These are phyloP conservation scores for Thymelicus acteon DNA, from an alignment of 2,888 invertebrate genomes.

Conservation along the genomic window DNA sequence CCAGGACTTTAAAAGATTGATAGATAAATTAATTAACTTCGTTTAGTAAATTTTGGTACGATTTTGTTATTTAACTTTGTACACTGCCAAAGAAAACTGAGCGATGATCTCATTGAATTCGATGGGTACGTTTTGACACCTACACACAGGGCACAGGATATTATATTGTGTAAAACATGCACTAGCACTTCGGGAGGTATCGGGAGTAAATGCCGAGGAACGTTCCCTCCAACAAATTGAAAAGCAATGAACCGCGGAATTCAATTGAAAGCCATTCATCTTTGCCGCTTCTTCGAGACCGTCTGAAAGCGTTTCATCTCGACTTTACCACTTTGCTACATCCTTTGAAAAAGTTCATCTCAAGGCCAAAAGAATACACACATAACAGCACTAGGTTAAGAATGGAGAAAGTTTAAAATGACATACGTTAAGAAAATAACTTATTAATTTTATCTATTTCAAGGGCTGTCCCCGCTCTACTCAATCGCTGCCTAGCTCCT, in stretches of 20 bases:
- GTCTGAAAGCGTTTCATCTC: slow-evolving; percentile 79
- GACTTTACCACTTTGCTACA: slow-evolving; percentile 75
- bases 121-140: background rate
- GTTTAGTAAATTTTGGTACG: no score
- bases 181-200: slow-evolving; percentile 67
- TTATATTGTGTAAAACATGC: slow-evolving; percentile 43
- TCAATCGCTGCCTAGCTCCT: no score
- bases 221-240: slow-evolving; percentile 84
- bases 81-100: background rate
- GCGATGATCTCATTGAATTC: background rate
- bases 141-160: slow-evolving; percentile 9
- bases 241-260: slow-evolving; percentile 88
- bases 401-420: slow-evolving; percentile 33
- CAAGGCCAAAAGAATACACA: slow-evolving; percentile 35
- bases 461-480: no score
- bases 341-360: slow-evolving; percentile 71
- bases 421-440: no score
- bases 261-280: slow-evolving; percentile 87
- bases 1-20: no score
- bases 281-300: slow-evolving; percentile 80
- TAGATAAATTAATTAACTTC: no score
- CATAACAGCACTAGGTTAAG: slow-evolving; percentile 12
- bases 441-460: slow-evolving; percentile 25
- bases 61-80: no score
- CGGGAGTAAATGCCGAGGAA: slow-evolving; percentile 74